Evolutionary conservation across 2,797 vertebrate species (phyloP).

Genomic region (Sebastes hubbsi): DNA sequence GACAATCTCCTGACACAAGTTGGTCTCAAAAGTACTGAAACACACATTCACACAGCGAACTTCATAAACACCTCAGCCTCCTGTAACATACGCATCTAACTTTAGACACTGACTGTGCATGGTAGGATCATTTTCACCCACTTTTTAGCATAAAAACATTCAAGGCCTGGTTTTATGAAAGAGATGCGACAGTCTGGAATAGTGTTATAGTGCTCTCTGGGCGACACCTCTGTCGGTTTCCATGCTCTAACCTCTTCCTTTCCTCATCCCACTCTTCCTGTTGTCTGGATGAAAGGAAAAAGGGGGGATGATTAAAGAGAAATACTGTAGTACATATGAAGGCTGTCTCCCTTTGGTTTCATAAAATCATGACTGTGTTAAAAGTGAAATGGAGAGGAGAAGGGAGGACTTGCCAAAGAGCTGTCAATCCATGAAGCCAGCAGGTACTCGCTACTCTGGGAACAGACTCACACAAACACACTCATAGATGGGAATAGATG

Average conservation of each 20-base stretch:
- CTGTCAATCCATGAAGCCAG: constrained; percentile 50
- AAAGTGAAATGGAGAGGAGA: constrained; percentile 22
- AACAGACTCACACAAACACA: constrained; percentile 46
- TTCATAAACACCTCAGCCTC: constrained; percentile 60
- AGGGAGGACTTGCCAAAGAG: constrained; percentile 46
- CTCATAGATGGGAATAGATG: constrained; percentile 51
- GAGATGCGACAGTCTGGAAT: constrained; percentile 49
- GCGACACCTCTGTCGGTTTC: constrained; percentile 59
- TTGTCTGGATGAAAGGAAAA: constrained; percentile 60
- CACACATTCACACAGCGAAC: constrained; percentile 3
- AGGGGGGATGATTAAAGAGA: constrained; percentile 40
- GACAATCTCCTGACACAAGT: constrained; percentile 41
- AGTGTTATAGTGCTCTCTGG: constrained; percentile 19
- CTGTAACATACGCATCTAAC: constrained; percentile 27
- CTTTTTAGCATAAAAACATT: constrained; percentile 35
- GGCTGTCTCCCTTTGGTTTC: constrained; percentile 34
- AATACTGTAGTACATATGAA: constrained; percentile 18
- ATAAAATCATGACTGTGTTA: constrained; percentile 45
- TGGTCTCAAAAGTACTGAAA: constrained; percentile 7
- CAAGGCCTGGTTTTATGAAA: constrained; percentile 26
- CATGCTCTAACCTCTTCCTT: constrained; percentile 62
- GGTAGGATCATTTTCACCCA: constrained; percentile 57
- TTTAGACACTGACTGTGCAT: constrained; percentile 34
- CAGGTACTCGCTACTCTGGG: constrained; percentile 54
- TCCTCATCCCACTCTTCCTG: constrained; percentile 61